A percentile compares a stretch with the other conserved stretches of the same genome.
Conservation (phyloP, 2,797 vertebrate genomes). For the Sitta carolinensis region DNA sequence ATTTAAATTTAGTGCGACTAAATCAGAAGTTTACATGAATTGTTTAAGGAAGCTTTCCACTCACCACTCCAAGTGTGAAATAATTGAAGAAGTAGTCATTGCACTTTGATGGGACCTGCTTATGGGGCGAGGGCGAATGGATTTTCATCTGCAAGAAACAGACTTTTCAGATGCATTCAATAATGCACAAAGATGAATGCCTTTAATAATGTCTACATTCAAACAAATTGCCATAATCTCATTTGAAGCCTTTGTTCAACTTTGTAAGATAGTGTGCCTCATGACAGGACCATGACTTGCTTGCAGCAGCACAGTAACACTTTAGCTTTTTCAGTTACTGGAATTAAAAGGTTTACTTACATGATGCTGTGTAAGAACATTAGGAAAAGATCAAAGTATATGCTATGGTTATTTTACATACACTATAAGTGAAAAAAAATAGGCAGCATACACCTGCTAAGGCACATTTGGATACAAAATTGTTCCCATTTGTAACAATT, state of each 20-base stretch:
- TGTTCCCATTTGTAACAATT: neutral
- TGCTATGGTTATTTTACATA: neutral
- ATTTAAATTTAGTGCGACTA: no score
- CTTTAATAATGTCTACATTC: neutral
- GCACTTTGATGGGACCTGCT: conserved; percentile 98
- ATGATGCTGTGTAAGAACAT: neutral
- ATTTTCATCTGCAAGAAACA: conserved; percentile 93
- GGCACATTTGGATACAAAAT: neutral
- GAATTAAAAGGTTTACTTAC: neutral
- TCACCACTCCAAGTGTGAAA: conserved; percentile 97
- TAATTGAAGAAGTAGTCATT: conserved; percentile 99
- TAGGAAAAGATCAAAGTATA: neutral
- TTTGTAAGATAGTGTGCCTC: neutral
- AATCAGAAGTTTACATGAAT: neutral
- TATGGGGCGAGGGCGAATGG: conserved; percentile 97
- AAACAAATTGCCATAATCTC: neutral
- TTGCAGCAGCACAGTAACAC: neutral
- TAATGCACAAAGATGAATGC: neutral
- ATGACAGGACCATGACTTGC: neutral
- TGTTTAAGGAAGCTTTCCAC: conserved; percentile 63
- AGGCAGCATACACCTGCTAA: neutral
- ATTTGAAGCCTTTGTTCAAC: neutral
- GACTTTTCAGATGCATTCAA: neutral
- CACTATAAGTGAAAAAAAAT: neutral
- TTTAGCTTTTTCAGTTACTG: neutral